A percentile compares a stretch with the other conserved stretches of the same genome.
Evolutionary conservation across 2,797 vertebrate species (phyloP).

Genomic region (Sebastolobus altivelis): DNA sequence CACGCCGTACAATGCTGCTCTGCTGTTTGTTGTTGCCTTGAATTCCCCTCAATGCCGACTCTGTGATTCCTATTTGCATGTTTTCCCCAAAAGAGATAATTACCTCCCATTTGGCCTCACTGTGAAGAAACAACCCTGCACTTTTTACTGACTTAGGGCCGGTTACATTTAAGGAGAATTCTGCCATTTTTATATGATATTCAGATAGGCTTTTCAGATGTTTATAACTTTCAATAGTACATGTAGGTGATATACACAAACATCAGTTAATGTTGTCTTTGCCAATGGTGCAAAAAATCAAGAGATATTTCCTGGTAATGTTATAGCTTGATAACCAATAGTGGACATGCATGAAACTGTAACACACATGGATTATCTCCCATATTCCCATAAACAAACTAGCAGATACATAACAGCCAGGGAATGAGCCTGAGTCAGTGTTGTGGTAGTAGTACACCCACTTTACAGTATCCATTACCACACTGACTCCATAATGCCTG

Average conservation of each 20-base stretch:
- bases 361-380: constrained; percentile 6
- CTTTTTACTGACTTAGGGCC: background rate
- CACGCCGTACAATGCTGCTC: constrained; percentile 9
- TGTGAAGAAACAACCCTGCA: constrained; percentile 16
- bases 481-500: constrained; percentile 56
- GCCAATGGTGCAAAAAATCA: constrained; percentile 12
- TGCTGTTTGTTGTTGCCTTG: constrained; percentile 38
- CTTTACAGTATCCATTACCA: constrained; percentile 70
- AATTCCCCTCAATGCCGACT: constrained; percentile 45
- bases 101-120: constrained; percentile 45
- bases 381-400: constrained; percentile 28
- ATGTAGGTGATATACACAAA: background rate
- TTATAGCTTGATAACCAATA: constrained; percentile 3
- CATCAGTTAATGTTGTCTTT: background rate
- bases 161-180: background rate
- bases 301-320: background rate
- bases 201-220: background rate
- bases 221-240: background rate
- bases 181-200: background rate
- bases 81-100: constrained; percentile 60
- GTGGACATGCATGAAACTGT: constrained; percentile 11
- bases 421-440: constrained; percentile 20
- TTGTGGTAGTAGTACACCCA: constrained; percentile 28
- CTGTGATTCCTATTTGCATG: constrained; percentile 57
- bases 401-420: constrained; percentile 27